phyloP scores from a whole-genome alignment of 2,888 invertebrate genomes.

The Keiferia lycopersicella region DNA sequence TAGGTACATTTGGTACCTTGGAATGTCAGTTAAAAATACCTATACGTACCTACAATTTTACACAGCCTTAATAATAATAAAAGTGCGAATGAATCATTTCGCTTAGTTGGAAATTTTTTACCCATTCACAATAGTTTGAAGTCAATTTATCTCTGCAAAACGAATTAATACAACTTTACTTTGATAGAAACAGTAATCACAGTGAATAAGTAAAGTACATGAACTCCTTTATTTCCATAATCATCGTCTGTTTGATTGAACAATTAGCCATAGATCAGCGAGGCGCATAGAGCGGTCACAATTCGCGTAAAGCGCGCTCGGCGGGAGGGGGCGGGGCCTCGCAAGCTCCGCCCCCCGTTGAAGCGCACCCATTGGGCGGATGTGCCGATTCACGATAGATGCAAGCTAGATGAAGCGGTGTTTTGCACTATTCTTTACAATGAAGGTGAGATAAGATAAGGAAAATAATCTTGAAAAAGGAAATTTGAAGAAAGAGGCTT shows the following conservation, averaged over 20 bases:
- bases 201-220: neutral
- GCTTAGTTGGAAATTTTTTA: too few relatives aligned
- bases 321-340: slow-evolving; percentile 44
- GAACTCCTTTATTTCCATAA: neutral
- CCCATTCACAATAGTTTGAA: too few relatives aligned
- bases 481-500: too few relatives aligned
- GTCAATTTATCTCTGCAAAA: too few relatives aligned
- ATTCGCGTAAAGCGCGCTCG: slow-evolving; percentile 25
- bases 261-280: slow-evolving; percentile 7
- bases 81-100: too few relatives aligned
- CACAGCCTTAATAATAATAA: too few relatives aligned
- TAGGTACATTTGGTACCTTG: too few relatives aligned
- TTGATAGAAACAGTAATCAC: neutral
- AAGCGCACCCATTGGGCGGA: slow-evolving; percentile 71
- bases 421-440: slow-evolving; percentile 3
- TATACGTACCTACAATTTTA: too few relatives aligned
- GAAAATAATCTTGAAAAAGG: too few relatives aligned
- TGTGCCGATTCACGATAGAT: slow-evolving; percentile 36
- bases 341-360: slow-evolving; percentile 58
- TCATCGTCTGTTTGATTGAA: neutral
- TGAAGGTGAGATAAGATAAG: neutral
- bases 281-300: slow-evolving; percentile 13
- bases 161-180: neutral
- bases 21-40: too few relatives aligned
- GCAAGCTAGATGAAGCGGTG: slow-evolving; percentile 13